Percentiles rank a stretch among this genome's conserved stretches.
phyloP scores from a whole-genome alignment of 2,797 vertebrate species.

The Todus mexicanus region DNA sequence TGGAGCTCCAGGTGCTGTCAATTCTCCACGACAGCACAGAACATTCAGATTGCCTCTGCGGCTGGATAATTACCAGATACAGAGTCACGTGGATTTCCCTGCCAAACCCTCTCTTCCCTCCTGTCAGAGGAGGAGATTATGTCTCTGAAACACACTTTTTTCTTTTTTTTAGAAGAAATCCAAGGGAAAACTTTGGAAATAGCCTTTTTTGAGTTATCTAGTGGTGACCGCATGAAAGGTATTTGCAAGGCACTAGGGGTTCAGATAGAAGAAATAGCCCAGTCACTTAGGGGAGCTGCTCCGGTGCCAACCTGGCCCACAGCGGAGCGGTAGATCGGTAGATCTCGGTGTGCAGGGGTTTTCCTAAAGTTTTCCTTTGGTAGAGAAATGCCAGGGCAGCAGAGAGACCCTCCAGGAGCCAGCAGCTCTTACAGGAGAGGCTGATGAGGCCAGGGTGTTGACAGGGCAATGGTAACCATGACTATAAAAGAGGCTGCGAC shows the following conservation, averaged over 20 bases:
- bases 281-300: background rate
- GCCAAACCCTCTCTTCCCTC: background rate
- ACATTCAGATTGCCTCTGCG: constrained; percentile 33
- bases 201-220: background rate
- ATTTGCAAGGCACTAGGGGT: background rate
- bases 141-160: background rate
- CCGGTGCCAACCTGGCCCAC: background rate
- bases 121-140: constrained; percentile 23
- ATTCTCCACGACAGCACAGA: constrained; percentile 41
- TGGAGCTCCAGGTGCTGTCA: constrained; percentile 60
- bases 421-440: background rate
- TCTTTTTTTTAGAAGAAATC: background rate
- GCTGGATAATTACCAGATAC: constrained; percentile 60
- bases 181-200: background rate
- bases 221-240: background rate
- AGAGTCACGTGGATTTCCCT: constrained; percentile 26
- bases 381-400: background rate
- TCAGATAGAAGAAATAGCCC: background rate
- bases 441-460: background rate
- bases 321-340: background rate
- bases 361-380: background rate
- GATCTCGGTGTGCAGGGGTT: background rate
- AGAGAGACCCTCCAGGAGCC: background rate
- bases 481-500: background rate
- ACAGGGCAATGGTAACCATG: background rate